These are phyloP conservation scores for Dreissena rostriformis DNA, from an alignment of 1,140 invertebrate species.

Conservation along the genomic window DNA sequence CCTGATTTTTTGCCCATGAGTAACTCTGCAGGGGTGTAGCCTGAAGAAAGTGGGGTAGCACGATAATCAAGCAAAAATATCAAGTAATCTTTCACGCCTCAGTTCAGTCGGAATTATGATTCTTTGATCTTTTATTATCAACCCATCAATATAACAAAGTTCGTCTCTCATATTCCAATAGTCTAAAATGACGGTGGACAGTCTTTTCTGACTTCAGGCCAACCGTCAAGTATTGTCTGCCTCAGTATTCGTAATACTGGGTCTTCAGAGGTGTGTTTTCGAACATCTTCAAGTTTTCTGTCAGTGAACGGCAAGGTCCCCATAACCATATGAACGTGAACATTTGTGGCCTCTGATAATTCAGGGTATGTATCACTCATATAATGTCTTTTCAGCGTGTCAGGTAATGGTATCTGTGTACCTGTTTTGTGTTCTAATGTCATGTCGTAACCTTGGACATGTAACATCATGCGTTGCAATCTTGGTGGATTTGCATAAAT, in stretches of 20 bases:
- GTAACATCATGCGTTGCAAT: slow-evolving; percentile 66
- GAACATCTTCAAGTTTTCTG: not conserved
- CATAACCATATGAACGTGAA: slow-evolving; percentile 2
- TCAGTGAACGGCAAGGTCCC: not conserved
- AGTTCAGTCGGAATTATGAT: slow-evolving; percentile 1
- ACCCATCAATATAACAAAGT: slow-evolving; percentile 49
- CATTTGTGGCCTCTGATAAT: not conserved
- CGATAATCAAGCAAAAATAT: slow-evolving; percentile 34
- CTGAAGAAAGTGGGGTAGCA: not conserved
- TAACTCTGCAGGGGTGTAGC: not conserved
- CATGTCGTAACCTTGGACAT: slow-evolving; percentile 79
- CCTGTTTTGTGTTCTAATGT: slow-evolving; percentile 62
- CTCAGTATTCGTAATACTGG: slow-evolving; percentile 14
- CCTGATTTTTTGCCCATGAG: not conserved
- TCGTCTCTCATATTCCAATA: slow-evolving; percentile 60
- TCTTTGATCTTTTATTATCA: slow-evolving; percentile 24
- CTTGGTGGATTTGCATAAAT: slow-evolving; percentile 34
- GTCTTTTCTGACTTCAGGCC: slow-evolving; percentile 32
- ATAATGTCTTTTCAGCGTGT: slow-evolving; percentile 60
- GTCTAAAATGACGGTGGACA: not conserved
- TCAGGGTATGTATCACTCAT: slow-evolving; percentile 1
- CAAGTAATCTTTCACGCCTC: slow-evolving; percentile 1
- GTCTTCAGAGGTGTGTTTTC: not conserved
- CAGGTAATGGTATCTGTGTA: slow-evolving; percentile 79
- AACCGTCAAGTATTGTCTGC: slow-evolving; percentile 41